These are phyloP conservation scores for Anastrepha obliqua DNA, from an alignment of 1,140 invertebrate species.

Conservation along the genomic window DNA sequence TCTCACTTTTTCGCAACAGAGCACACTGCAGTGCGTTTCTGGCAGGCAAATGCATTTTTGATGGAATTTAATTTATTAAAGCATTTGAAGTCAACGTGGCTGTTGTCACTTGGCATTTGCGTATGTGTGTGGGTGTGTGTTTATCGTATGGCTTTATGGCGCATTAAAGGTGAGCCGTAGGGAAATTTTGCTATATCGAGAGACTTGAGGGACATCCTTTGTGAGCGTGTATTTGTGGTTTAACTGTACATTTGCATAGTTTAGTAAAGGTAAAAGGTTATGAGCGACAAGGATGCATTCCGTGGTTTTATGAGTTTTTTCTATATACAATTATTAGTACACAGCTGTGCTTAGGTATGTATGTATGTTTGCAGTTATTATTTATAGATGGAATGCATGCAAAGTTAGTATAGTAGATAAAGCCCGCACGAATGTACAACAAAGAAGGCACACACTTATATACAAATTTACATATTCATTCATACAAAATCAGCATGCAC, in stretches of 20 bases:
- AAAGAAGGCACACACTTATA: background rate
- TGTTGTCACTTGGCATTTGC: background rate
- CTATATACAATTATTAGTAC: background rate
- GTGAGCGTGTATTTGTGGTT: background rate
- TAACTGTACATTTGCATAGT: background rate
- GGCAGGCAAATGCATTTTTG: background rate
- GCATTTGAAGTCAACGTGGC: no score
- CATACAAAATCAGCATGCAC: slow-evolving; percentile 26
- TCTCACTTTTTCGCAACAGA: background rate
- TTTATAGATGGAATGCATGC: background rate
- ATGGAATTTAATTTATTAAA: slow-evolving; percentile 21
- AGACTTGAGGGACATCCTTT: background rate
- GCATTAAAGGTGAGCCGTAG: background rate
- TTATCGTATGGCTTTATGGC: background rate
- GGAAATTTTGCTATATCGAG: background rate
- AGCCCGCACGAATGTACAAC: background rate
- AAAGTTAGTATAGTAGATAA: slow-evolving; percentile 35
- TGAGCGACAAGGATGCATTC: background rate
- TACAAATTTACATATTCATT: background rate
- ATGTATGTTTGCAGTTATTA: background rate
- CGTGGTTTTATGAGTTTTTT: slow-evolving; percentile 1
- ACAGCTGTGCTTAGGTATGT: background rate
- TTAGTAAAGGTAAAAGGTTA: background rate
- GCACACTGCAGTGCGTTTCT: background rate
- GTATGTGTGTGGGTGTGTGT: background rate